phyloP scores from a whole-genome alignment of 2,888 invertebrate genomes.

The Empis livida region DNA sequence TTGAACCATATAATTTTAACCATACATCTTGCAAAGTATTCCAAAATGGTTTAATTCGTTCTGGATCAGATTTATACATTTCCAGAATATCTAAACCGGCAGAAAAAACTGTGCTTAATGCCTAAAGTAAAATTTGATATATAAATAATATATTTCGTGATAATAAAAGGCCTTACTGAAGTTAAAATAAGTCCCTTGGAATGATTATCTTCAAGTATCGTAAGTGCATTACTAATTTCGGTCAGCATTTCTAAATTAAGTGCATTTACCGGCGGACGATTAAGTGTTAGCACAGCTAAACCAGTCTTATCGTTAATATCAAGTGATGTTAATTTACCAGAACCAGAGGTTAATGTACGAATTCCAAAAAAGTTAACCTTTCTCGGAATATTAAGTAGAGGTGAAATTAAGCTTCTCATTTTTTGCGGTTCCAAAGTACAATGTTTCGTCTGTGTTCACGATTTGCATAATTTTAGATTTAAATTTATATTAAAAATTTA shows the following conservation, averaged over 20 bases:
- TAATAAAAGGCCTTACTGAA: constrained; percentile 48
- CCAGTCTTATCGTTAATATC: constrained; percentile 51
- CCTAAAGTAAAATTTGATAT: neutral
- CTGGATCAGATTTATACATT: constrained; percentile 61
- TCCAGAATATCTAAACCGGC: constrained; percentile 71
- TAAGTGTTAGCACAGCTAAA: constrained; percentile 55
- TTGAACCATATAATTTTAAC: constrained; percentile 55
- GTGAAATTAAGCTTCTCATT: too few species aligned
- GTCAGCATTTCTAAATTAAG: constrained; percentile 54
- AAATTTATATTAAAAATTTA: too few species aligned
- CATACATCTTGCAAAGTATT: constrained; percentile 57
- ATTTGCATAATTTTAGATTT: too few species aligned
- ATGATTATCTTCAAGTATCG: constrained; percentile 48
- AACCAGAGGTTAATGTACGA: neutral
- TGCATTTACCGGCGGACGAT: constrained; percentile 64
- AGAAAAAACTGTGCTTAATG: constrained; percentile 53
- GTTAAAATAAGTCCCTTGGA: constrained; percentile 59
- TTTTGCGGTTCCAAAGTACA: too few species aligned
- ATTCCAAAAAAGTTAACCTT: neutral
- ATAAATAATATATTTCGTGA: neutral
- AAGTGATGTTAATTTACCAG: constrained; percentile 39
- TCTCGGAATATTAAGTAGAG: too few species aligned
- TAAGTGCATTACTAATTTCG: constrained; percentile 45
- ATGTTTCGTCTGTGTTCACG: too few species aligned
- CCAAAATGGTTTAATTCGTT: constrained; percentile 56